Base-by-base conservation (phyloP, 2,113 vertebrate species). In the Hystrix cristata region DNA sequence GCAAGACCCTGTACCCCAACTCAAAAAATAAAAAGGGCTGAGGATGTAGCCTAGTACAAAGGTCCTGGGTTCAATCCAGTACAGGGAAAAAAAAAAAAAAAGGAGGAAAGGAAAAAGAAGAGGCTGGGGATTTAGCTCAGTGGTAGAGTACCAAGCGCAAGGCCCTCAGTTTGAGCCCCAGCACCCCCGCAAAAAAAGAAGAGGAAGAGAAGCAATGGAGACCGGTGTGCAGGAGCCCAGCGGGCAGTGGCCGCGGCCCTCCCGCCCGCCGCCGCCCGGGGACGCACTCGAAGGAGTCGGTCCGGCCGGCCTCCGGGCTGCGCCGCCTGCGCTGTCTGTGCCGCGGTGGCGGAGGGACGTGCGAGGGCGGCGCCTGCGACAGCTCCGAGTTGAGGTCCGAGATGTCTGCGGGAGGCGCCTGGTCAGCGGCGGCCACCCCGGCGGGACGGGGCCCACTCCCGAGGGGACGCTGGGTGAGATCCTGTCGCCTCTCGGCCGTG, bases 321-420 rank as follows among this genome's bases (percentile, higher is more conserved):
- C 0, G 91, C 95, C 97, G 92, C 97, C 94, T 14, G 67, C 38
- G 38, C 38, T 94, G 95, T 34, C 94, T 15, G 62, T 95, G 95
- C 34, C 10, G 96, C 31, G 97, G 97, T n/a, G 98, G 98, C 0
- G 97, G 98, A 0, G 69, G 98, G 38, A 98, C 5, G 1, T 98
- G 88, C 1, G 97, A 96, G 0, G 98, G 98, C 0, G 97, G 98
- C 0, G 51, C 98, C 89, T 53, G 98, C 1, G 98, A 98, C 18
- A 95, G 16, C 25, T 99, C 99, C 0, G 99, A 99, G 34, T 98
- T 98, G 0, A 99, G 97, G 94, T 99, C 99, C 0, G 99, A 99
- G 98, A 99, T 99, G 55, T 99, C 99, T 99, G 98, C 27, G 51
- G 10, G 7, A 72, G 64, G 89, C 34, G 11, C 10, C 2, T 7